A percentile compares a stretch with the other conserved stretches of the same genome.
Evolutionary conservation across 2,113 vertebrate species (phyloP).

Genomic region (Hyperopisus bebe): DNA sequence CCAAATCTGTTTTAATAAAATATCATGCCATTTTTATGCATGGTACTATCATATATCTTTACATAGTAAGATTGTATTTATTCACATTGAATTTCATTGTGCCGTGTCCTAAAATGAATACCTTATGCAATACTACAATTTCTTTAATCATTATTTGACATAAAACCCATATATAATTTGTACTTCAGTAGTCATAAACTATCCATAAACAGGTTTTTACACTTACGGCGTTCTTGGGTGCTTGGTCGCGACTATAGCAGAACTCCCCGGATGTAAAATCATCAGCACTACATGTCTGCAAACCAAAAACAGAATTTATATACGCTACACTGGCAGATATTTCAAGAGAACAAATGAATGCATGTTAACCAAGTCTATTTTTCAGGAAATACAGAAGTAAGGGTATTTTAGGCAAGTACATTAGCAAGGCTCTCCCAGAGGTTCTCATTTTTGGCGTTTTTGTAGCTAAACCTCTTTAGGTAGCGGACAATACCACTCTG

Average conservation of each 20-base stretch:
- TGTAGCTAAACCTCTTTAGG: constrained; percentile 61
- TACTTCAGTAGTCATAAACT: not conserved
- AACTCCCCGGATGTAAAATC: constrained; percentile 62
- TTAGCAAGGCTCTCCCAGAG: constrained; percentile 65
- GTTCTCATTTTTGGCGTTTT: constrained; percentile 63
- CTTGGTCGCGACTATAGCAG: constrained; percentile 58
- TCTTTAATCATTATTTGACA: not conserved
- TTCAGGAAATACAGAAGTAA: not conserved
- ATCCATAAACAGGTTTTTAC: not conserved
- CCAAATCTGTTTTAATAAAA: not conserved
- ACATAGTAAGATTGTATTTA: not conserved
- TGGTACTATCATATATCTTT: not conserved
- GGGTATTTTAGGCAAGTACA: constrained; percentile 37
- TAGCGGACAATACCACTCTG: constrained; percentile 65
- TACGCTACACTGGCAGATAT: not conserved
- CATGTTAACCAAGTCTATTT: not conserved
- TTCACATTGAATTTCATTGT: not conserved
- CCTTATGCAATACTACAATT: not conserved
- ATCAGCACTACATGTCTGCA: constrained; percentile 64
- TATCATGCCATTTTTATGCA: not conserved
- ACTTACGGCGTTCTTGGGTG: constrained; percentile 60
- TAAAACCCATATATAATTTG: not conserved
- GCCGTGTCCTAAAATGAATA: not conserved
- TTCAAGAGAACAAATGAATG: not conserved
- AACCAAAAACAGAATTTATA: constrained; percentile 10